Base-by-base conservation (phyloP, 2,888 invertebrate genomes). In the Nipponacmea schrenckii region DNA sequence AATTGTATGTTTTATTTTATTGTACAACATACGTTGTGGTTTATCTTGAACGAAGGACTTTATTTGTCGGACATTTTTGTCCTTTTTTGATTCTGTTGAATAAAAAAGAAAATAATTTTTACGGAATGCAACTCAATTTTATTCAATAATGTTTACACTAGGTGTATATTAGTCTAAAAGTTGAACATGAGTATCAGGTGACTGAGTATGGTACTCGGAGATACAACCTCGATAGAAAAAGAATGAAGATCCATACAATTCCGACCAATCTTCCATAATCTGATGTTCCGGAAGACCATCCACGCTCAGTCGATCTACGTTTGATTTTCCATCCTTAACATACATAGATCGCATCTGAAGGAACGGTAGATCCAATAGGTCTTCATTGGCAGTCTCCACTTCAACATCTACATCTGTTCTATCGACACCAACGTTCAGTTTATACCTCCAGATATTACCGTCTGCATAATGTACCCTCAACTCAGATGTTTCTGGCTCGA, bases 251-350 rank as follows among this genome's bases (percentile, higher is more conserved):
- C 56, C 56, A 24, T 24, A 56, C 56, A 56, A 56, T 24, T 2
- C 24, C 14, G 56, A 56, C 56, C 56, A 56, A 24, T 56, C 14
- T 3, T 24, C 56, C 56, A 56, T 24, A 7, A 56, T 56, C 14
- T 24, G 20, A 20, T 24, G 56, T 4, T 56, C 56, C 10, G 20
- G 20, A 1, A 56, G 14, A 12, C 56, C 56, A 56, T 56, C 14
- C 20, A 56, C 56, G 14, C 56, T 56, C 56, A 56, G 12, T 56
- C 56, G 20, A 56, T 56, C 56, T n/a, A 56, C 56, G 56, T 56
- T 56, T 24, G 56, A 56, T 56, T 12, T 56, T 3, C 56, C 56
- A 14, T 56, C 56, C 15, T 56, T 20, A 12, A 56, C 14, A 14
- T 24, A 56, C 56, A 56, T 56, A 3, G 56, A 56, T 24, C 56